Evolutionary conservation across 2,797 vertebrate genomes (phyloP).

Genomic region (Cirrhinus mrigala): DNA sequence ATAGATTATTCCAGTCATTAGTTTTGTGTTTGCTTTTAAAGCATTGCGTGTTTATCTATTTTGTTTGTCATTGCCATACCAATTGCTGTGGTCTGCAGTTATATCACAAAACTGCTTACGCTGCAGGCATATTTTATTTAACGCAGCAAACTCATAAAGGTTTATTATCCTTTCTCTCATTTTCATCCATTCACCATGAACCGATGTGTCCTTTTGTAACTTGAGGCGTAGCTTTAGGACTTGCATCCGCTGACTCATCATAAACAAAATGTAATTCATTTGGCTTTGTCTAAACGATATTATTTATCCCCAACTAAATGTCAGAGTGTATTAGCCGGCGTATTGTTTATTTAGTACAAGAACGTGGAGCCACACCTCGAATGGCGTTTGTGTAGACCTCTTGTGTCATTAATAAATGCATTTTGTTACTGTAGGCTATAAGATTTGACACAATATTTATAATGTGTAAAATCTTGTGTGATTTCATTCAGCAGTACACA

Average conservation of each 20-base stretch:
- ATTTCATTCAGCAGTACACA: background rate
- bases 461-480: background rate
- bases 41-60: constrained; percentile 34
- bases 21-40: constrained; percentile 31
- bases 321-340: constrained; percentile 26
- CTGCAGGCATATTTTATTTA: constrained; percentile 49
- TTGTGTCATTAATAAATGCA: constrained; percentile 18
- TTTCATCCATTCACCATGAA: constrained; percentile 47
- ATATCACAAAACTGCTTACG: constrained; percentile 36
- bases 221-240: constrained; percentile 39
- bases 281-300: constrained; percentile 26
- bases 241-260: constrained; percentile 58
- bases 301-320: constrained; percentile 42
- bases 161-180: constrained; percentile 55
- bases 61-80: constrained; percentile 46
- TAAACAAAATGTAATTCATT: constrained; percentile 43
- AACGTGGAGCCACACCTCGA: background rate
- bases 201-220: constrained; percentile 34
- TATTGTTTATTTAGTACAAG: constrained; percentile 2
- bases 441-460: background rate
- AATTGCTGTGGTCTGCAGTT: constrained; percentile 39
- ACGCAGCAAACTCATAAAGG: constrained; percentile 46
- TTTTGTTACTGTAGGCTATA: background rate
- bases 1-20: background rate
- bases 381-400: background rate